Evolutionary conservation across 2,797 vertebrate genomes (phyloP), one percentile per base, ranked within the genome.

Genomic region (Apogon hyalosoma): DNA sequence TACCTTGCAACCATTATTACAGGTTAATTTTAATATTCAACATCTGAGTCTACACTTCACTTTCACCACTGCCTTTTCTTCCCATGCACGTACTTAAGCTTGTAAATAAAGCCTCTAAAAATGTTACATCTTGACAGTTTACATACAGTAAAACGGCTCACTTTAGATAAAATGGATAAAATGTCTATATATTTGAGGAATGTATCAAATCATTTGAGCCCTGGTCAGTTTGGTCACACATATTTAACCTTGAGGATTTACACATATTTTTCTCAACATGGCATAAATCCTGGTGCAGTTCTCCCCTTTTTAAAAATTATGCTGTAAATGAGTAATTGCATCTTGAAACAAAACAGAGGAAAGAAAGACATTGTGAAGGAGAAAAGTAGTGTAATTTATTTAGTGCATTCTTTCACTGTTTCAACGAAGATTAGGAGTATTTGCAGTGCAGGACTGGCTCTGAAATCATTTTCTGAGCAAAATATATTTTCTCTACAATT

Each of bases 401-500:
- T 13, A 4, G 13, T 18, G 18, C 5, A 28, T 31, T 48, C 0
- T 19, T 16, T 53, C 9, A 36, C 11, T 28, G 31, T 43, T 61
- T 49, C n/a, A 45, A 45, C n/a, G 14, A 72, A 52, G 53, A 36
- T 36, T 15, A 31, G 0, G 18, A 48, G 46, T 24, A 47, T 46
- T 67, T 54, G 16, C 21, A 63, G 6, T 42, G 19, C 51, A 55
- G 31, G 3, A 36, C 69, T 66, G 49, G 38, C 61, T 63, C 46
- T 66, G 19, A 65, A 69, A 55, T 46, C 15, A 36, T 48, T 75
- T 64, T 69, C 48, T 73, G 65, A 43, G 49, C 51, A 77, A 77
- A 77, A 36, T 56, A 47, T 62, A 19, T 45, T 52, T 77, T 79
- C 59, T 61, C 62, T 46, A 81, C 69, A 75, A 61, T 77, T 45